A percentile compares a stretch with the other conserved stretches of the same genome.
These are phyloP conservation scores for Agrilus biguttatus DNA, from an alignment of 2,888 invertebrate genomes.

Conservation along the genomic window DNA sequence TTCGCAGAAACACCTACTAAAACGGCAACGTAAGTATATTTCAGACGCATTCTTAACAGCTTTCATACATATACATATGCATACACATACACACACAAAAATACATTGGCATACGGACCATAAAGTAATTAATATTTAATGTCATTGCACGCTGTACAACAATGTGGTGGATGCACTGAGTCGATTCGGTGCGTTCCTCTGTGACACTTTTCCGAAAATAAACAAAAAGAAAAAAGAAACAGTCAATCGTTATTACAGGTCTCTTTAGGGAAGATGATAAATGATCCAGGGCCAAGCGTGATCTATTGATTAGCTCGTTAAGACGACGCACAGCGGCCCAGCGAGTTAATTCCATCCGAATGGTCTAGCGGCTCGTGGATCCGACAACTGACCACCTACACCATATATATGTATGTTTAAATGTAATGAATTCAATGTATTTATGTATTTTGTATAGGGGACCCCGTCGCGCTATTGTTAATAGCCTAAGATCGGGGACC, in stretches of 20 bases:
- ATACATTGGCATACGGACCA: too few relatives aligned
- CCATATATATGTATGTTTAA: conserved; percentile 26
- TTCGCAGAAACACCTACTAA: too few relatives aligned
- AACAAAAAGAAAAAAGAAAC: conserved; percentile 20
- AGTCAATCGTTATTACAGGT: conserved; percentile 28
- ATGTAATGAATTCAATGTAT: conserved; percentile 36
- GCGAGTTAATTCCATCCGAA: conserved; percentile 9
- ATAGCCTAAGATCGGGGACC: conserved; percentile 31
- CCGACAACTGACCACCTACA: conserved; percentile 16
- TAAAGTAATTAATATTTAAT: too few relatives aligned
- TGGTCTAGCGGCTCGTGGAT: too few relatives aligned
- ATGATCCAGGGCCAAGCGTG: conserved; percentile 33
- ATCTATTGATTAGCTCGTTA: conserved; percentile 38
- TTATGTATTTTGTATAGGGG: conserved; percentile 35
- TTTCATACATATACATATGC: too few relatives aligned
- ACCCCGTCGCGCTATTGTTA: conserved; percentile 33
- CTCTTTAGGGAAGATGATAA: conserved; percentile 33
- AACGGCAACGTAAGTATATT: too few relatives aligned
- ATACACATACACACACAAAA: too few relatives aligned
- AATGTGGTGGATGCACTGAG: too few relatives aligned
- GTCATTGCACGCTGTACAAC: too few relatives aligned
- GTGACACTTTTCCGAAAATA: conserved; percentile 26
- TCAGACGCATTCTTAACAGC: too few relatives aligned
- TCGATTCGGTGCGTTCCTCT: conserved; percentile 11
- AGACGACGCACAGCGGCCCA: conserved; percentile 27